Conservation (phyloP, 2,113 vertebrate genomes). For the Callocephalon fimbriatum region DNA sequence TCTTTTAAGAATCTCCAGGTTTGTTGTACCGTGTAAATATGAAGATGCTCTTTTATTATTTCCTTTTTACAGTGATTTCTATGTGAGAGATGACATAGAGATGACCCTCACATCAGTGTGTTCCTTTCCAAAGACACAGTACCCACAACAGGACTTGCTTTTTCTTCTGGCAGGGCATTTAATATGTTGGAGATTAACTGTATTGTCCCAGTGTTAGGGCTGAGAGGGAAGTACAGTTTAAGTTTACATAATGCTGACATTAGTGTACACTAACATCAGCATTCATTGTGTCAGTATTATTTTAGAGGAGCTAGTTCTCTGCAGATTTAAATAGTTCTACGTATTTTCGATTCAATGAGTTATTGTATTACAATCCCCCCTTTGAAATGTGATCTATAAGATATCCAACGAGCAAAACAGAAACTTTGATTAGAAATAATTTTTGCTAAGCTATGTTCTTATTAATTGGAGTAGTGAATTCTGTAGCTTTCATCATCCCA, state of each 20-base stretch:
- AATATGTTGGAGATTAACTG: not conserved
- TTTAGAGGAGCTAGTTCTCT: not conserved
- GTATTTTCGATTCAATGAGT: not conserved
- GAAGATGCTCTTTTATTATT: not conserved
- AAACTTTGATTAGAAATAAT: not conserved
- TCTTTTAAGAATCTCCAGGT: not conserved
- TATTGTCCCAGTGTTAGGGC: not conserved
- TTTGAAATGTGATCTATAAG: constrained; percentile 20
- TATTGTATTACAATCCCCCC: not conserved
- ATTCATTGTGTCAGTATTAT: not conserved
- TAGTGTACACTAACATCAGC: not conserved
- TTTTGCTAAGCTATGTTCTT: constrained; percentile 20
- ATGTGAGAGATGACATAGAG: not conserved
- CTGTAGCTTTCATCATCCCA: not conserved
- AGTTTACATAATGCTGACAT: not conserved
- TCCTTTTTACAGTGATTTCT: not conserved
- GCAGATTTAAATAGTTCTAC: not conserved
- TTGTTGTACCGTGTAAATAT: not conserved
- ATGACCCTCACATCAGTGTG: not conserved
- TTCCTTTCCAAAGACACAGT: not conserved
- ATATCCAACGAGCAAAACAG: constrained; percentile 3
- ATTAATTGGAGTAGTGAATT: constrained; percentile 41
- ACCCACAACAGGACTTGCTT: not conserved
- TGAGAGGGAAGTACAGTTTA: not conserved
- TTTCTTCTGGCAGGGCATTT: not conserved